Percentiles rank a stretch among this genome's conserved stretches.
Evolutionary conservation across 2,888 invertebrate genomes (phyloP).

Genomic region (Hemaris fuciformis): DNA sequence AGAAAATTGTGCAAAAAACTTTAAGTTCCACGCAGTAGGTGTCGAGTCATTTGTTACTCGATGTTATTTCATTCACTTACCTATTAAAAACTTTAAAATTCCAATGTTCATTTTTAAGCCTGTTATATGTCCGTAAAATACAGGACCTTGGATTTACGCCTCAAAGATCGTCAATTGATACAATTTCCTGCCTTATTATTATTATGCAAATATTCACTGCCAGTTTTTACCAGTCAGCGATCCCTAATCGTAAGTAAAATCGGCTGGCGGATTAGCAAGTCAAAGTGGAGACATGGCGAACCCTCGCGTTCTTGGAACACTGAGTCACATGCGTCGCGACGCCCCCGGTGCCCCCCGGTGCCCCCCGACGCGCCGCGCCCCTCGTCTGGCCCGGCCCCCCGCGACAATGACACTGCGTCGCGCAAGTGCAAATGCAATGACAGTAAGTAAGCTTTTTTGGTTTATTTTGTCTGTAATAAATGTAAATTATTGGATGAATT

Average conservation of each 20-base stretch:
- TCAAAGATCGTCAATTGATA: too few species aligned
- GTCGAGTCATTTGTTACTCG: too few species aligned
- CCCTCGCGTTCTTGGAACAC: constrained; percentile 36
- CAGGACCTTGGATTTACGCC: too few species aligned
- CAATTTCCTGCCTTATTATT: too few species aligned
- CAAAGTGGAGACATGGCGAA: constrained; percentile 27
- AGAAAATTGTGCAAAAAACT: too few species aligned
- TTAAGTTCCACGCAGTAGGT: too few species aligned
- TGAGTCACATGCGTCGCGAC: constrained; percentile 51
- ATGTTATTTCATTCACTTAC: too few species aligned
- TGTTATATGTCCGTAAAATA: too few species aligned
- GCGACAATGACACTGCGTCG: constrained; percentile 29
- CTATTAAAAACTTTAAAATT: too few species aligned
- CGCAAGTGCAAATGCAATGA: background rate
- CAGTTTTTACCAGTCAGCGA: background rate
- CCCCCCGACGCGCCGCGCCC: constrained; percentile 19
- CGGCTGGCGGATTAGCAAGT: constrained; percentile 33
- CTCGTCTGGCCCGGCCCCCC: constrained; percentile 36
- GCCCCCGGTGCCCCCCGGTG: constrained; percentile 19
- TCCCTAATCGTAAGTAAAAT: constrained; percentile 9
- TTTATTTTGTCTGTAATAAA: background rate
- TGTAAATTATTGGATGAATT: background rate
- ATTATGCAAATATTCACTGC: background rate
- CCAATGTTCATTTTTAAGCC: too few species aligned
- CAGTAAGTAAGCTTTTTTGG: background rate